A percentile compares a stretch with the other conserved stretches of the same genome.
phyloP scores from a whole-genome alignment of 1,140 invertebrate genomes.

The Apocrypta bakeri region DNA sequence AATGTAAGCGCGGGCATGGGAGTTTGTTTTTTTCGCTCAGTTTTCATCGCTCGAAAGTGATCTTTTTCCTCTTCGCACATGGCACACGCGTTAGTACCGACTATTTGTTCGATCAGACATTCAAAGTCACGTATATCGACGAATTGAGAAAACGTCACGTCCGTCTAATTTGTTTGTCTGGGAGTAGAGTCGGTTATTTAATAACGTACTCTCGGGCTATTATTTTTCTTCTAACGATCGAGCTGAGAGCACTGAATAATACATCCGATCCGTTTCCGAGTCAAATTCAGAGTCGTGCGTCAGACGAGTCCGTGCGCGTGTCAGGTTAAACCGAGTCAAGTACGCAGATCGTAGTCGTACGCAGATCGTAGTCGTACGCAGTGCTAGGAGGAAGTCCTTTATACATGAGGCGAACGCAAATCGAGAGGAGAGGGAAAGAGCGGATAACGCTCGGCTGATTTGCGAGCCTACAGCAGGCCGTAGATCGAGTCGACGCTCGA shows the following conservation, averaged over 20 bases:
- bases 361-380: too few species aligned
- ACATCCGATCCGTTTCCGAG: not conserved
- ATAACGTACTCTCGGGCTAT: too few species aligned
- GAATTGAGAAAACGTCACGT: not conserved
- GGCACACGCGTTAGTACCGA: not conserved
- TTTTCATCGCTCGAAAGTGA: not conserved
- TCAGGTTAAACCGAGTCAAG: not conserved
- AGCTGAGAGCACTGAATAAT: too few species aligned
- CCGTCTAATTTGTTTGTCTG: not conserved
- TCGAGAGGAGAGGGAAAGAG: not conserved
- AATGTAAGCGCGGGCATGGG: not conserved
- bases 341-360: not conserved
- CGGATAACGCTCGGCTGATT: constrained; percentile 56
- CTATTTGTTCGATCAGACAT: constrained; percentile 24
- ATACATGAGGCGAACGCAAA: not conserved
- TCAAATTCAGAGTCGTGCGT: not conserved
- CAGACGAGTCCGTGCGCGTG: not conserved
- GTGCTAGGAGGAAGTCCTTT: constrained; percentile 3
- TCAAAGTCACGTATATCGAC: constrained; percentile 11
- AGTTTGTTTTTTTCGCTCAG: not conserved
- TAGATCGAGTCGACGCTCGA: constrained; percentile 59
- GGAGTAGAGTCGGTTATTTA: not conserved
- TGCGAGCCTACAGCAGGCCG: constrained; percentile 64
- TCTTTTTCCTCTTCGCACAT: not conserved
- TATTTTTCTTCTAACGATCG: too few species aligned